phyloP scores from a whole-genome alignment of 2,888 invertebrate genomes.

The Tortricodes alternella region DNA sequence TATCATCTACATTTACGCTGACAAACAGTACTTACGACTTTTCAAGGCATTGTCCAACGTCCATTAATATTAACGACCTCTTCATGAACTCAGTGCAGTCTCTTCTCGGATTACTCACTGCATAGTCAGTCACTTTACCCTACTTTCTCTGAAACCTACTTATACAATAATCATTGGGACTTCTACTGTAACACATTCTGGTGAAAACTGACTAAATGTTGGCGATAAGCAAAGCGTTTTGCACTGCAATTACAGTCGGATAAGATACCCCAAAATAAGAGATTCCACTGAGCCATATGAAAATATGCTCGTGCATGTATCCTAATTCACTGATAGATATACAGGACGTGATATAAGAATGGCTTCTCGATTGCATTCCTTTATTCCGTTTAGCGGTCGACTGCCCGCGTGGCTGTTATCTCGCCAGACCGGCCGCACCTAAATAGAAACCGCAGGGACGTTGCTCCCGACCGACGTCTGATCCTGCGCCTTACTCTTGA shows the following conservation, averaged over 20 bases:
- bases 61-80: conserved; percentile 17
- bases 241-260: too few relatives aligned
- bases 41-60: conserved; percentile 14
- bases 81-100: conserved; percentile 9
- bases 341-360: conserved; percentile 39
- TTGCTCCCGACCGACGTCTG: conserved; percentile 73
- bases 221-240: too few relatives aligned
- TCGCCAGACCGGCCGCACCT: conserved; percentile 78
- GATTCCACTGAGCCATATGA: too few relatives aligned
- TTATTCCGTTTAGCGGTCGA: conserved; percentile 71
- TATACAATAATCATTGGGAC: not conserved
- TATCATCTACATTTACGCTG: not conserved
- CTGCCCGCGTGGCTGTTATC: conserved; percentile 72
- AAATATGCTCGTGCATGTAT: not conserved
- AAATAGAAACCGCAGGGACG: conserved; percentile 82
- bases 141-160: conserved; percentile 20
- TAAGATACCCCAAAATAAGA: too few relatives aligned
- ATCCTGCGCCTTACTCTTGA: conserved; percentile 69
- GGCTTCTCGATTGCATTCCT: conserved; percentile 64
- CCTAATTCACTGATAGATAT: not conserved
- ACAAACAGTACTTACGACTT: not conserved
- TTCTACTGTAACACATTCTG: not conserved
- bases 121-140: conserved; percentile 12
- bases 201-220: not conserved
- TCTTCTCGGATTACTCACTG: conserved; percentile 24